phyloP scores from a whole-genome alignment of 2,113 vertebrate genomes.

The Proteles cristata region DNA sequence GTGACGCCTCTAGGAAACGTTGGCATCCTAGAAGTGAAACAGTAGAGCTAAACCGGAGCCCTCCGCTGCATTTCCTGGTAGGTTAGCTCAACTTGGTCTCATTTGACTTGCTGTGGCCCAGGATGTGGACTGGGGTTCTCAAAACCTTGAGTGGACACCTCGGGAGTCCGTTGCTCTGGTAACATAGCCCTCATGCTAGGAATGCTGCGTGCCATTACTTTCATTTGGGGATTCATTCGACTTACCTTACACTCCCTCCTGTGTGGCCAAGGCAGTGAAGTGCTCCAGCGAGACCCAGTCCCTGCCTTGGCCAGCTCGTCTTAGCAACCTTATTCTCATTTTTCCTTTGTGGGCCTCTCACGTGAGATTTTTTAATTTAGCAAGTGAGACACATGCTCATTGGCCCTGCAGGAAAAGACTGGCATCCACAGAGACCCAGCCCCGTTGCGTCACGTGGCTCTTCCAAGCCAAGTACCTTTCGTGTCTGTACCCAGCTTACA shows the following conservation, averaged over 20 bases:
- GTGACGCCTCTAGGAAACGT: neutral
- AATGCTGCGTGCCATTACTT: neutral
- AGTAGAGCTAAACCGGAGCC: neutral
- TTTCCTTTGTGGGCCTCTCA: neutral
- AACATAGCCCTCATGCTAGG: neutral
- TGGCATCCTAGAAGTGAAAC: neutral
- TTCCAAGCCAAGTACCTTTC: neutral
- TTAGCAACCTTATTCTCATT: neutral
- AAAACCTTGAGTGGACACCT: neutral
- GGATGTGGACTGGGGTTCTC: neutral
- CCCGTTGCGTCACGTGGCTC: neutral
- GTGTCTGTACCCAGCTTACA: neutral
- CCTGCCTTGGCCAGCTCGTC: neutral
- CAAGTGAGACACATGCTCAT: neutral
- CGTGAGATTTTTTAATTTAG: neutral
- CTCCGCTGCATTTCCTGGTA: neutral
- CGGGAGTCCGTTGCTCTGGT: neutral
- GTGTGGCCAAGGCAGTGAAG: neutral
- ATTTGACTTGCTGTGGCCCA: neutral
- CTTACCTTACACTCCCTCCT: neutral
- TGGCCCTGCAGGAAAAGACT: neutral
- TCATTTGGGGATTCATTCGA: neutral
- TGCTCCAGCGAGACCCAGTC: neutral
- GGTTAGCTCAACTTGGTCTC: neutral
- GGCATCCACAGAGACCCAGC: neutral